Conservation (phyloP, 2,888 invertebrate species). For the Metacarcinus magister region DNA sequence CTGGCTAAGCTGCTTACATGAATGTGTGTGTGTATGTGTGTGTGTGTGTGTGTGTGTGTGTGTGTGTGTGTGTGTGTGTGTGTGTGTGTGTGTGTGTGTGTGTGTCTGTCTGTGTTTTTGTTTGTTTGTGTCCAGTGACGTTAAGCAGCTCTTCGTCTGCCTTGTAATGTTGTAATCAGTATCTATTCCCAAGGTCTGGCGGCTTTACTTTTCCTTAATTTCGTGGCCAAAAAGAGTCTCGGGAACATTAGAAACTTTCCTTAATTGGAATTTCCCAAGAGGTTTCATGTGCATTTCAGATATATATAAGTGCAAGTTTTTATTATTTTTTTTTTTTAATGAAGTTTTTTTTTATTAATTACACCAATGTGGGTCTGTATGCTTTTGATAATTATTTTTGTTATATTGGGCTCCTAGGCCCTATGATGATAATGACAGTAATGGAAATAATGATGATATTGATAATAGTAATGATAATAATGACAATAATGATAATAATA, state of each 20-base stretch:
- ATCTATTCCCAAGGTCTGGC: neutral
- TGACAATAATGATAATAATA: neutral
- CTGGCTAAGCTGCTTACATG: neutral
- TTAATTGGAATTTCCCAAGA: constrained; percentile 15
- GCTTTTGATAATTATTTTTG: neutral
- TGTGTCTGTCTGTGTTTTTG: too few relatives aligned
- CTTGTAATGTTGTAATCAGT: neutral
- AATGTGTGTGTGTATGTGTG: neutral
- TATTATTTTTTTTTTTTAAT: neutral
- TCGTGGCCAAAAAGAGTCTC: constrained; percentile 26
- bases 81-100: too few relatives aligned
- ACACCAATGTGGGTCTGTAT: neutral
- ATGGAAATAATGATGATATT: neutral
- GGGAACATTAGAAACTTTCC: constrained; percentile 5
- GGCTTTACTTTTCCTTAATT: constrained; percentile 10
- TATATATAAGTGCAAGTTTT: neutral
- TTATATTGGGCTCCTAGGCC: neutral
- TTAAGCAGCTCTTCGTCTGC: neutral
- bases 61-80: too few relatives aligned
- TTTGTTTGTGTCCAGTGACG: neutral
- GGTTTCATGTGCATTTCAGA: constrained; percentile 9
- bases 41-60: too few relatives aligned
- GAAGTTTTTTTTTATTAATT: neutral
- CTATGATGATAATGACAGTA: too few relatives aligned
- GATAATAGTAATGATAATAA: neutral